phyloP scores from a whole-genome alignment of 2,888 invertebrate species.

The Argyresthia albistria region DNA sequence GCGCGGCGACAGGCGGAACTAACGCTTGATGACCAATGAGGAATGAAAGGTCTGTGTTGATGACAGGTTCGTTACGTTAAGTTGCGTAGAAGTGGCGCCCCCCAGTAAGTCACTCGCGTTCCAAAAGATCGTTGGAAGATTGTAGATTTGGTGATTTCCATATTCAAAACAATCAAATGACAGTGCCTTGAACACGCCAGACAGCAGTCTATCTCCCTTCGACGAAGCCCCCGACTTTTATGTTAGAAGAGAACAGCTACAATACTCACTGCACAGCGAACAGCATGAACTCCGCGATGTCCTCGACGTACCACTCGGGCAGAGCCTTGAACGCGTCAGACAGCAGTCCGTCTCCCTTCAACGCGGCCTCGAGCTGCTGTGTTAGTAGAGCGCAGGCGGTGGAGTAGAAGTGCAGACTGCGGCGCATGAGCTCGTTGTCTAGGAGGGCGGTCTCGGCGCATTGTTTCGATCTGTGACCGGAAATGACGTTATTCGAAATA shows the following conservation, averaged over 20 bases:
- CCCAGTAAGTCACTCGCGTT: too few species aligned
- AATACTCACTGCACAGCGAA: constrained; percentile 91
- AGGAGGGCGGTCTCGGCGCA: constrained; percentile 93
- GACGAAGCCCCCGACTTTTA: neutral
- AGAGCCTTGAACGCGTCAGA: constrained; percentile 86
- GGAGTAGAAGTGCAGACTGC: constrained; percentile 90
- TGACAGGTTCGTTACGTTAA: too few species aligned
- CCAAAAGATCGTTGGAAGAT: too few species aligned
- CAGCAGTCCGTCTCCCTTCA: constrained; percentile 54
- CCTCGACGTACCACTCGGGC: constrained; percentile 98
- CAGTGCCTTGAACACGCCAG: too few species aligned
- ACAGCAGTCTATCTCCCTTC: constrained; percentile 9
- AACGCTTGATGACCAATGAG: too few species aligned
- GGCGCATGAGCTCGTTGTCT: constrained; percentile 86
- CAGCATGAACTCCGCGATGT: constrained; percentile 95
- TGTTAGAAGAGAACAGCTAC: constrained; percentile 53
- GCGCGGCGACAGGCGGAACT: too few species aligned
- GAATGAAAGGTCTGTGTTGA: too few species aligned
- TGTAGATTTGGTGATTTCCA: too few species aligned
- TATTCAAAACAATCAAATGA: too few species aligned
- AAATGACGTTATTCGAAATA: neutral
- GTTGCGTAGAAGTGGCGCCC: too few species aligned
- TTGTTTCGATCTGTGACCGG: constrained; percentile 80
- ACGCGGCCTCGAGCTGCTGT: constrained; percentile 73
- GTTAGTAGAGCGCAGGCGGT: constrained; percentile 86